Conservation (phyloP, 2,797 vertebrate genomes). For the Staurois parvus region DNA sequence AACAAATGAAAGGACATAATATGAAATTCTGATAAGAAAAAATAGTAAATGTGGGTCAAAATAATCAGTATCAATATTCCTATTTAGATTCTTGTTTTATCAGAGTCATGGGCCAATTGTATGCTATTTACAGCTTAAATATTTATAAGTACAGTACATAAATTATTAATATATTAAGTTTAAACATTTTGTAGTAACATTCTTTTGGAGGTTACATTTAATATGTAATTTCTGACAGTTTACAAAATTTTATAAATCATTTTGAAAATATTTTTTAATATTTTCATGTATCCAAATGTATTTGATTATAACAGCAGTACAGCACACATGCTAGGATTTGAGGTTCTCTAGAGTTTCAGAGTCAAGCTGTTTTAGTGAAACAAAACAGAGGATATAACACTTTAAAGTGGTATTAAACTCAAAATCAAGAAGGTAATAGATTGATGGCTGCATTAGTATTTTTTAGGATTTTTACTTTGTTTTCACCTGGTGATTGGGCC, state of each 20-base stretch:
- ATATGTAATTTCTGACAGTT: background rate
- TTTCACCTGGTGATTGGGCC: no score
- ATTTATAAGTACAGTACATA: background rate
- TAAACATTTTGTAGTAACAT: background rate
- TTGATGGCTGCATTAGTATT: no score
- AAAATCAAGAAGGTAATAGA: no score
- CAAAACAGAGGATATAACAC: no score
- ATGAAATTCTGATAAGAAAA: no score
- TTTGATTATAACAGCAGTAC: no score
- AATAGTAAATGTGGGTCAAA: no score
- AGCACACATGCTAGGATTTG: background rate
- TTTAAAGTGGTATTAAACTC: no score
- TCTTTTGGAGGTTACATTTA: background rate
- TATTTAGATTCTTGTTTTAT: background rate
- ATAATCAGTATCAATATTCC: no score
- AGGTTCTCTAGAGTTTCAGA: background rate
- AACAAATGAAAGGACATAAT: no score
- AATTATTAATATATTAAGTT: background rate
- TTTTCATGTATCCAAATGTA: background rate
- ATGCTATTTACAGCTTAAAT: background rate
- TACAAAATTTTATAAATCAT: background rate
- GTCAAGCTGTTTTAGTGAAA: background rate
- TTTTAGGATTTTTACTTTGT: no score
- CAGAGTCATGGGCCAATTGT: background rate
- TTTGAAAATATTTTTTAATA: background rate